phyloP scores from a whole-genome alignment of 2,888 invertebrate species.

The Pseudococcus longispinus region DNA sequence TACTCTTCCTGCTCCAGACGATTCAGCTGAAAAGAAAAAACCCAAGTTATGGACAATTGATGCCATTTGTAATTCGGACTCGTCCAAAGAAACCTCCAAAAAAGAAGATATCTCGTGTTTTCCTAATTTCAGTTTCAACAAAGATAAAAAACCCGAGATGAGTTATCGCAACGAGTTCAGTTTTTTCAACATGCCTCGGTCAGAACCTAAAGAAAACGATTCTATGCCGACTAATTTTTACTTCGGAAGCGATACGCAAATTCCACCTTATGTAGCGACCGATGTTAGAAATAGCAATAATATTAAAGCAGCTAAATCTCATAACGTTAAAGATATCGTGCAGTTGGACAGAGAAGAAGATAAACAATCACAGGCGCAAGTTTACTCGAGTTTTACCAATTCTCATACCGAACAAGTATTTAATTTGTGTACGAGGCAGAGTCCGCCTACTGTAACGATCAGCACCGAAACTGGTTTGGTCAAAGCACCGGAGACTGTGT shows the following conservation, averaged over 20 bases:
- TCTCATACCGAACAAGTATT: neutral
- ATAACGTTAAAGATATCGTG: constrained; percentile 48
- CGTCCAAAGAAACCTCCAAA: constrained; percentile 21
- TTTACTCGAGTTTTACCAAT: constrained; percentile 1
- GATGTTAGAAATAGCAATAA: neutral
- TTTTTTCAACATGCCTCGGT: constrained; percentile 4
- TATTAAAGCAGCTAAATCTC: constrained; percentile 5
- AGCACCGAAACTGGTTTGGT: neutral
- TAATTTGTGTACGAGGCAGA: constrained; percentile 9
- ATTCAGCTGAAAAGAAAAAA: constrained; percentile 59
- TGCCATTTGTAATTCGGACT: constrained; percentile 60
- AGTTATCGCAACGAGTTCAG: constrained; percentile 40
- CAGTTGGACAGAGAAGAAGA: neutral
- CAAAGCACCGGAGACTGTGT: neutral
- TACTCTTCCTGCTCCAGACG: constrained; percentile 43
- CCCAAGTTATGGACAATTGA: constrained; percentile 61
- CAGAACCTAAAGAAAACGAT: constrained; percentile 22
- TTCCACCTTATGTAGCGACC: constrained; percentile 8
- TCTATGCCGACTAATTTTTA: constrained; percentile 48
- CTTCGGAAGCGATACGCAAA: constrained; percentile 49
- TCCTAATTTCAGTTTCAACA: constrained; percentile 49
- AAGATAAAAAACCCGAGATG: constrained; percentile 21
- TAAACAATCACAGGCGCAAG: neutral
- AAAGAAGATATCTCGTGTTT: constrained; percentile 46
- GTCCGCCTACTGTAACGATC: neutral